Conservation (phyloP, 2,113 vertebrate genomes). For the Empidonax traillii region DNA sequence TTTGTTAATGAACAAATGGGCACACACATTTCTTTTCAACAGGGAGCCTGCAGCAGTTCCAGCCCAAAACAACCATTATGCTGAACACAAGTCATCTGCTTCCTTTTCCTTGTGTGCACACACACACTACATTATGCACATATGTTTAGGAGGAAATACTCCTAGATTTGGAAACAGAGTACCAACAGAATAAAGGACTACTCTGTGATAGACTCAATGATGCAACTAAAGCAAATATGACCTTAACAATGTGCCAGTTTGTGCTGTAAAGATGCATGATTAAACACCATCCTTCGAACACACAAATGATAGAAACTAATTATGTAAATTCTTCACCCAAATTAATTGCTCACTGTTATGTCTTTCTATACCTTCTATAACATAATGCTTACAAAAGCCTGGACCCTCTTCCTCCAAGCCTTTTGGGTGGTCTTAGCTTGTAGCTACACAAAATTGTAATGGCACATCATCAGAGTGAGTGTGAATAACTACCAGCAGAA, state of each 20-base stretch:
- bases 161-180: neutral
- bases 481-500: neutral
- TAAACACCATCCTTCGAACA: neutral
- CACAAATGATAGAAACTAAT: neutral
- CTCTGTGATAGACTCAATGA: neutral
- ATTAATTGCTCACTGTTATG: neutral
- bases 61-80: neutral
- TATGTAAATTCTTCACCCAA: neutral
- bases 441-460: neutral
- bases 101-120: constrained; percentile 1
- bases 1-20: neutral
- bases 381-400: neutral
- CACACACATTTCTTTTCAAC: neutral
- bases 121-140: neutral
- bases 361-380: neutral
- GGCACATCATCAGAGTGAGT: neutral
- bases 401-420: neutral
- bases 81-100: neutral
- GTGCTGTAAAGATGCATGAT: neutral
- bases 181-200: neutral
- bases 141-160: neutral
- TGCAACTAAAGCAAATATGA: neutral
- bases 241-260: neutral
- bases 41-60: neutral
- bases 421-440: neutral